These are phyloP conservation scores for Lepidurus arcticus DNA, from an alignment of 1,140 invertebrate genomes.

Conservation along the genomic window DNA sequence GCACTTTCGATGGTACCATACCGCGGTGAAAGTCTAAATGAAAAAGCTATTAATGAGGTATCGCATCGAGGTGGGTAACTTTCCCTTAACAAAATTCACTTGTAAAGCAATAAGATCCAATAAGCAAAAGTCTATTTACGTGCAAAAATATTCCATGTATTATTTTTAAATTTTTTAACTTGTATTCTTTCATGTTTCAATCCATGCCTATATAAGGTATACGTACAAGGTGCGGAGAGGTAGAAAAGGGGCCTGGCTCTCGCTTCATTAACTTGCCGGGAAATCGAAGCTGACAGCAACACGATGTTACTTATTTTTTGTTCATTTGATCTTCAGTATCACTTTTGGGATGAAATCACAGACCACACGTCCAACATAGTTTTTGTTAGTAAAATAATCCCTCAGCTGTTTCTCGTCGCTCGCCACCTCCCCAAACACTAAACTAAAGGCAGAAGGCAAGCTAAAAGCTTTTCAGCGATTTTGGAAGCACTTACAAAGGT, in stretches of 20 bases:
- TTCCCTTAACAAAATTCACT: too few species aligned
- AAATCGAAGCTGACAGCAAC: conserved; percentile 5
- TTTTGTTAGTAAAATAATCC: background rate
- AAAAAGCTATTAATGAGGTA: too few species aligned
- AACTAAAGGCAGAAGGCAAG: background rate
- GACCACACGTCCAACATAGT: background rate
- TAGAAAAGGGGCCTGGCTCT: background rate
- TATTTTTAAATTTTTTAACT: background rate
- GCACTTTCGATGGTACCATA: too few species aligned
- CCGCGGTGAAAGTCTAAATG: too few species aligned
- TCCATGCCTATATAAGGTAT: background rate
- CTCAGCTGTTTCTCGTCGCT: conserved; percentile 13
- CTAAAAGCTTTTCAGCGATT: conserved; percentile 19
- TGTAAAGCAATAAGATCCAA: background rate
- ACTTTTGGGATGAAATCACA: background rate
- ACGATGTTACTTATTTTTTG: background rate
- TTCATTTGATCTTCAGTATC: background rate
- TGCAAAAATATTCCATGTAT: background rate
- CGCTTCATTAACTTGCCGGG: background rate
- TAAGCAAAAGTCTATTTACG: background rate
- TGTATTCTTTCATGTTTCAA: background rate
- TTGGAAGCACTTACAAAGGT: background rate
- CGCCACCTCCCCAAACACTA: background rate
- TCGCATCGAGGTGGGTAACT: too few species aligned
- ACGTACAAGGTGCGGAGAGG: background rate